These are phyloP conservation scores for Oxyteleia sp. DNA, from an alignment of 2,888 invertebrate species.

Conservation along the genomic window DNA sequence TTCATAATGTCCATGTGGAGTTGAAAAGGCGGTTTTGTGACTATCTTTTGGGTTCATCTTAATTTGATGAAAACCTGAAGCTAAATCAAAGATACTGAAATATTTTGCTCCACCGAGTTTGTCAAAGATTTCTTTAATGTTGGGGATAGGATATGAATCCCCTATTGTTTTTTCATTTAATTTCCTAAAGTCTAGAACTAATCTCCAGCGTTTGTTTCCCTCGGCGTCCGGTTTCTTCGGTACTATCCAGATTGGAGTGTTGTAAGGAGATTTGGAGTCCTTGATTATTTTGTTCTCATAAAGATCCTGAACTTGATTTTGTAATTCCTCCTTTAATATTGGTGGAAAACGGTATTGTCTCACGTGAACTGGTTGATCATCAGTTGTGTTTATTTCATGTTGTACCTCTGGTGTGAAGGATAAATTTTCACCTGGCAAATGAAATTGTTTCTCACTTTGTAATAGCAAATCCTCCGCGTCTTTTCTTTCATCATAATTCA, in stretches of 20 bases:
- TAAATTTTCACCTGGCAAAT: conserved; percentile 7
- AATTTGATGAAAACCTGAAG: conserved; percentile 7
- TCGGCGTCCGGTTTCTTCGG: conserved; percentile 14
- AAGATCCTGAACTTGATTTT: not conserved
- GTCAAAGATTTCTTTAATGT: conserved; percentile 9
- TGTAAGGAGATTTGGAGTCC: conserved; percentile 20
- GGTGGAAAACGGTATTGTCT: conserved; percentile 17
- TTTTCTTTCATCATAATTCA: conserved; percentile 1
- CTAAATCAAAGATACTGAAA: conserved; percentile 9
- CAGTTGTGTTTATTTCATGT: conserved; percentile 13
- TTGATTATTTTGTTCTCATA: conserved; percentile 3
- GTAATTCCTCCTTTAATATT: conserved; percentile 3
- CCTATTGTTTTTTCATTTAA: conserved; percentile 16
- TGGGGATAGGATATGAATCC: conserved; percentile 4
- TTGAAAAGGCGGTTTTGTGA: conserved; percentile 1
- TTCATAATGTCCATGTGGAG: conserved; percentile 14
- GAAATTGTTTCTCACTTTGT: not conserved
- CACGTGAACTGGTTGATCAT: conserved; percentile 15
- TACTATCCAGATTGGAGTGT: conserved; percentile 14
- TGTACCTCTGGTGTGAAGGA: not conserved
- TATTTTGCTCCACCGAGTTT: conserved; percentile 7
- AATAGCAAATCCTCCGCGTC: not conserved
- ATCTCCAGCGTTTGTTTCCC: conserved; percentile 21
- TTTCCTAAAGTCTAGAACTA: conserved; percentile 27
- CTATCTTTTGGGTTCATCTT: conserved; percentile 7